Evolutionary conservation across 2,888 invertebrate genomes (phyloP), one percentile per base, ranked within the genome.

Genomic region (Limnephilus rhombicus): DNA sequence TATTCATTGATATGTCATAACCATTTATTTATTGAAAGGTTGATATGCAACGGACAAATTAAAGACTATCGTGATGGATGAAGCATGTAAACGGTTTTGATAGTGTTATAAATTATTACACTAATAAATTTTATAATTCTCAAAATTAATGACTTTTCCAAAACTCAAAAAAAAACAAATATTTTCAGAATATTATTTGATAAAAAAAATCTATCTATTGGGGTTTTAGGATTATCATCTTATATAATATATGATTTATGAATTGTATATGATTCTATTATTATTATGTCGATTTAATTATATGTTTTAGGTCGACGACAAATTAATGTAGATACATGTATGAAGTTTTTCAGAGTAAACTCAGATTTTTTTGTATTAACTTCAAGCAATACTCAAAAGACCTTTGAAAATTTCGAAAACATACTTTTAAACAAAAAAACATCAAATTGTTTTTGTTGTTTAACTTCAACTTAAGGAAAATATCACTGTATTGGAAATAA

Each of bases 401-500:
- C 9, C 24, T 24, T 68, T 24, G 7, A n/a, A 24, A 24, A 24
- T 24, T 2, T 68, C 7, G 9, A 68, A 68, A 68, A 24, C 5
- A 68, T 24, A 4, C 18, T 15, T 18, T 1, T 4, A 3, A 7
- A 68, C 68, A 68, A 68, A n/a, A n/a, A n/a, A n/a, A 68, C 1
- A 18, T 24, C 24, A 24, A 24, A 9, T 68, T 24, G 4, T 68
- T 68, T 24, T 24, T 24, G 7, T 53, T 68, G 18, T 68, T 18
- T 0, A 18, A 68, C 18, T 53, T 18, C 18, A 18, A 0, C 13
- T n/a, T 49, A 0, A 49, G 0, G 0, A 49, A 49, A 49, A 45
- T 45, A 11, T 45, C 45, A 37, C 80, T 91, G 29, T 81, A 24
- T 7, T 86, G 87, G 12, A 31, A 80, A 81, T n/a, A 89, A 81